Base-by-base conservation (phyloP, 2,888 invertebrate species). In the Tolmerus cingulatus region DNA sequence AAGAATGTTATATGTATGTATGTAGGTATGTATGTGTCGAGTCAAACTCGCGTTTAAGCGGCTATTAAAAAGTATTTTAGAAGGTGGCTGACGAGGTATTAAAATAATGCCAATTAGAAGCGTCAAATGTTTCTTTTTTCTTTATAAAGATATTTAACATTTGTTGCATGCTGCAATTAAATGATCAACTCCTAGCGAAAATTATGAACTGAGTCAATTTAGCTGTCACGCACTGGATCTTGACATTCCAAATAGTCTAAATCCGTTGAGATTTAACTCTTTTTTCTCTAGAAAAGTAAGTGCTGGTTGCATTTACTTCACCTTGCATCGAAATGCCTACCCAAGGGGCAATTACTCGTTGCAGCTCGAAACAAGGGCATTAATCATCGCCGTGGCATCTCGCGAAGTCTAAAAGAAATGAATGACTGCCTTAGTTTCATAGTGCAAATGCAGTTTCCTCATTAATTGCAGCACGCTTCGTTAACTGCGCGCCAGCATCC, bases 381-480 rank as follows among this genome's bases (percentile, higher is more conserved):
- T 76, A 76, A 76, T 76, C 37, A 76, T 34, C 34, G 30, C 0
- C 4, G 9, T 40, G 76, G 76, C 76, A 34, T 34, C 27, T 76
- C 4, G 16, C 40, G 34, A n/a, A 27, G 34, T 37, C 40, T 40
- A 19, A 40, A 23, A n/a, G 34, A 76, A 76, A 30, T 76, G n/a
- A 76, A 27, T n/a, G 34, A 76, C 76, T 76, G 40, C 76, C 27
- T 34, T 40, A 76, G 40, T 76, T 37, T 76, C 8, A 37, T 40
- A 27, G 76, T 40, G 14, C 76, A 34, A 76, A 37, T 76, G 76
- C n/a, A 76, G n/a, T 66, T 76, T 76, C 40, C 76, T 76, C 76
- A 76, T 76, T 76, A 76, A 40, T 40, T 34, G 34, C 76, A 76
- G 76, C 37, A 76, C 76, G 76, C 76, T 76, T 76, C 76, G 76